Evolutionary conservation across 1,140 invertebrate genomes (phyloP), one percentile per base, ranked within the genome.

Genomic region (Saccostrea glomerata): DNA sequence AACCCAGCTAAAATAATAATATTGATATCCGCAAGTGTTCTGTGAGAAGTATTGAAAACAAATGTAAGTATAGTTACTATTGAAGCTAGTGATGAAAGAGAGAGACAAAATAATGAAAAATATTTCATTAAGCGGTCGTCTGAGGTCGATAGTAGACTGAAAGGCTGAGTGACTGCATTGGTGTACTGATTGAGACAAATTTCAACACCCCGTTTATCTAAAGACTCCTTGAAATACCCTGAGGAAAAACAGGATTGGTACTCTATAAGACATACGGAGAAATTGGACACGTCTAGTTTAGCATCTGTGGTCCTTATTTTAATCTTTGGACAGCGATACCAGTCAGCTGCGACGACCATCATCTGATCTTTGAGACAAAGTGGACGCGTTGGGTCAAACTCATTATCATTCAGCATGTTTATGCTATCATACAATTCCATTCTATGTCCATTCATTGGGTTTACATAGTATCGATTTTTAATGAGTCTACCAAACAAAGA

Each of bases 241-340:
- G 70, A 77, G 25, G 70, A 17, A 25, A 77, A 77, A 30, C 70
- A 77, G 15, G 23, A 15, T 13, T 77, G 25, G 30, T 77, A 77
- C 13, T 77, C 70, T 36, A 36, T 25, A 6, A 77, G 30, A 77
- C 70, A 77, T 30, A 77, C 70, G 11, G 70, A 77, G 70, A 77
- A 77, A 25, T 77, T 77, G 2, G 70, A 77, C 4, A 77, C 30
- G 30, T 77, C 70, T 17, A 77, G 15, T 77, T 17, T 36, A 13
- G 25, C 70, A 77, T 77, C 70, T 77, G 70, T 3, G 7, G 70
- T 77, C 15, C 30, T 77, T 36, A 77, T 77, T 36, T 36, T 30
- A 13, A 77, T 12, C 15, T 77, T 77, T 25, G 70, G 70, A 77
- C 70, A 77, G 30, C 70, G 70, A 77, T 77, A 77, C 70, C 70